Base-by-base conservation (phyloP, 2,888 invertebrate species). In the Boloria euphrosyne region DNA sequence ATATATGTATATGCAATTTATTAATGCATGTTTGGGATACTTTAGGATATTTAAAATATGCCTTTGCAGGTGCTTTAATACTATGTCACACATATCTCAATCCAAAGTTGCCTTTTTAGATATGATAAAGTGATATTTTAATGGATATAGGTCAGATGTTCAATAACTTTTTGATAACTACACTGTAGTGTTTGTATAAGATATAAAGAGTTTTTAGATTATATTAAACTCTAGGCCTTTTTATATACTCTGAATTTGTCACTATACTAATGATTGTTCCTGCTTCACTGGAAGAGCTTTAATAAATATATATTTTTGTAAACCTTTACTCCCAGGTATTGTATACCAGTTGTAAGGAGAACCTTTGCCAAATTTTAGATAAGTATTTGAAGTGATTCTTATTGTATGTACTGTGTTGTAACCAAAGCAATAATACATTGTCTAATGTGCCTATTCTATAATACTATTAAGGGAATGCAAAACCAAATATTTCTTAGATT, bases 71-170 rank as follows among this genome's bases (percentile, higher is more conserved):
- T 93, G 93, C 93, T 91, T 78, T 91, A 89, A 78, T 82, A 80
- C 88, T 86, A 84, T 81, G 81, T 87, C 80, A 85, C 84, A 86
- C 89, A 91, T 91, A 90, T 92, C 91, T 89, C 80, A 81, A 88
- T 83, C 85, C 86, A 87, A 89, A 85, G 91, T 90, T 92, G 93
- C 92, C 92, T 93, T 92, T 78, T 85, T 89, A 90, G 87, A 89
- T 89, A 89, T 86, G 86, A 87, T 89, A 86, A 83, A 87, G 86
- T 89, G 84, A 88, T 87, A 85, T 87, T 83, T 83, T 80, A 80
- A 80, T 83, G 83, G 78, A 87, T 85, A 83, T 89, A 83, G 85
- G 86, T 86, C 85, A 84, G 82, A 84, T 81, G 80, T 81, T 86
- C 87, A 85, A 88, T 89, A 85, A 85, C 83, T 85, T 81, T 86